These are phyloP conservation scores for Triplophysa siluroides DNA, from an alignment of 2,113 vertebrate genomes.

Conservation along the genomic window DNA sequence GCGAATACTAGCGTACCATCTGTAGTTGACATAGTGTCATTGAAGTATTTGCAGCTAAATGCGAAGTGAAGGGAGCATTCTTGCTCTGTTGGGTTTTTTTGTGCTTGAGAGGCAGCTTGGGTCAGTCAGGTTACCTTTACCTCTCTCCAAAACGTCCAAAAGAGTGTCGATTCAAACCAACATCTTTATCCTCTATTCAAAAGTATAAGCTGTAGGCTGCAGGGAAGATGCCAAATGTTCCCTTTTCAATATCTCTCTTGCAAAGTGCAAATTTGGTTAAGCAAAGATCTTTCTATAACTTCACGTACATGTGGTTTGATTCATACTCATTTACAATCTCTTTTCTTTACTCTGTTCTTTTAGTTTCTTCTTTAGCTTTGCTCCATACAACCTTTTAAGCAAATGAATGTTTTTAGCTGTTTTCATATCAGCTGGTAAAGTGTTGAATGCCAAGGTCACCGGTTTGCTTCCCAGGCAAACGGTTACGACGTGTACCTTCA, in stretches of 20 bases:
- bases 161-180: conserved; percentile 41
- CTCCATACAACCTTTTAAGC: background rate
- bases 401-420: background rate
- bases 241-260: conserved; percentile 4
- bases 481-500: background rate
- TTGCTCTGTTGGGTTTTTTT: no score
- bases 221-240: background rate
- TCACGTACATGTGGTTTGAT: background rate
- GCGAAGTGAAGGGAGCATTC: background rate
- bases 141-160: conserved; percentile 36
- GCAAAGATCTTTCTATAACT: background rate
- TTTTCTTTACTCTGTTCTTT: conserved; percentile 13
- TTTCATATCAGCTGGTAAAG: background rate
- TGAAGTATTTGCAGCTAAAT: background rate
- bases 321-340: background rate
- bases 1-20: conserved; percentile 10
- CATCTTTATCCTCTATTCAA: background rate
- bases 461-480: background rate
- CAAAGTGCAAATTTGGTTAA: background rate
- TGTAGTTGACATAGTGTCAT: background rate
- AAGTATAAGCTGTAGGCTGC: background rate
- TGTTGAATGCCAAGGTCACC: background rate
- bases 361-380: conserved; percentile 35
- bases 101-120: background rate
- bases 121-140: background rate